These are phyloP conservation scores for Pandemis cinnamomeana DNA, from an alignment of 2,888 invertebrate species.

Conservation along the genomic window DNA sequence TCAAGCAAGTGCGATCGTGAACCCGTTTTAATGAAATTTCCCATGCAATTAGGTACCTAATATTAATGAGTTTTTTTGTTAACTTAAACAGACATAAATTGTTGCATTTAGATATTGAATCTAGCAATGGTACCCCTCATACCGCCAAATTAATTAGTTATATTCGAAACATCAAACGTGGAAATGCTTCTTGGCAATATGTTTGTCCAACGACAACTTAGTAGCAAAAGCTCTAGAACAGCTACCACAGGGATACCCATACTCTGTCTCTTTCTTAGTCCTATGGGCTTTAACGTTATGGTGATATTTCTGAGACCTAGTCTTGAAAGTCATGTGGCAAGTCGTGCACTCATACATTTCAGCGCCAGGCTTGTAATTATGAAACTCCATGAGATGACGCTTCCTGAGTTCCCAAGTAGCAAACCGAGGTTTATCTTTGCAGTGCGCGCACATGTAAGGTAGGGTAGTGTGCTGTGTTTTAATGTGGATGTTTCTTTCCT, in stretches of 20 bases:
- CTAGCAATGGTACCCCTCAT: background rate
- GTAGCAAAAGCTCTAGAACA: conserved; percentile 81
- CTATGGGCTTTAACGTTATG: conserved; percentile 78
- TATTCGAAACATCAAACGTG: conserved; percentile 58
- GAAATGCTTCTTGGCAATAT: conserved; percentile 83
- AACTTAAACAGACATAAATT: background rate
- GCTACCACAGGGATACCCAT: conserved; percentile 76
- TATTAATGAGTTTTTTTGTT: background rate
- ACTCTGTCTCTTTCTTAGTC: conserved; percentile 75
- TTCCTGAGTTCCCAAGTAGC: conserved; percentile 77
- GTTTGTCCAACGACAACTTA: conserved; percentile 81
- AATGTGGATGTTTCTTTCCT: conserved; percentile 72
- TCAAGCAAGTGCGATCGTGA: too few species aligned
- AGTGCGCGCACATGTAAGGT: conserved; percentile 76
- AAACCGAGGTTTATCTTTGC: conserved; percentile 77
- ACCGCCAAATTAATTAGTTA: background rate
- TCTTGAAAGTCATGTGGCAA: conserved; percentile 78
- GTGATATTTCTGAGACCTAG: conserved; percentile 77
- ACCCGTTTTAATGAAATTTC: too few species aligned
- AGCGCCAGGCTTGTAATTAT: conserved; percentile 75
- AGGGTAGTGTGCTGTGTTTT: conserved; percentile 75
- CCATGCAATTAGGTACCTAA: background rate
- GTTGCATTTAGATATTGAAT: background rate
- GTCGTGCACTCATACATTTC: conserved; percentile 79
- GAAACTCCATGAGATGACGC: conserved; percentile 76